Evolutionary conservation across 2,888 invertebrate species (phyloP).

Genomic region (Athetis lepigone): DNA sequence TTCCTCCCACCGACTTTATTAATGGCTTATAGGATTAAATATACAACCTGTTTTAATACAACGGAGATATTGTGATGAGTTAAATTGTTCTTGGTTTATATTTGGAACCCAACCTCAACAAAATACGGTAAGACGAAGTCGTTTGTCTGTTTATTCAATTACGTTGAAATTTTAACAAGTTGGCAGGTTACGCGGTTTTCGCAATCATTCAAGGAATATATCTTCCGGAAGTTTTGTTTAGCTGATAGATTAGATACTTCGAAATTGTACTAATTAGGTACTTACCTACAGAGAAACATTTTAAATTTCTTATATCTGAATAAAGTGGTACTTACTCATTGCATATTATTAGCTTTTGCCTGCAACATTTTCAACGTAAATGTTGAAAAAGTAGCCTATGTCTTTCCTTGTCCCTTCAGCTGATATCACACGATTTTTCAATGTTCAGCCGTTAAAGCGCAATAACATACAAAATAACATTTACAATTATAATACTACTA

Average conservation of each 20-base stretch:
- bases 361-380: too few species aligned
- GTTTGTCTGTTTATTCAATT: conserved; percentile 22
- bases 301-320: too few species aligned
- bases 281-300: too few species aligned
- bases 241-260: neutral
- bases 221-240: conserved; percentile 1
- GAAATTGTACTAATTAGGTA: too few species aligned
- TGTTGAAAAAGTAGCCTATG: too few species aligned
- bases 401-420: too few species aligned
- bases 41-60: conserved; percentile 51
- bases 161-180: conserved; percentile 14
- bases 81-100: conserved; percentile 10
- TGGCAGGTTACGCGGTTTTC: conserved; percentile 1
- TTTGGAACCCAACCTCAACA: conserved; percentile 16
- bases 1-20: conserved; percentile 63
- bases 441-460: too few species aligned
- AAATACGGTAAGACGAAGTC: conserved; percentile 17
- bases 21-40: conserved; percentile 62
- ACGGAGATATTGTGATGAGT: conserved; percentile 35
- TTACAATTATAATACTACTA: too few species aligned
- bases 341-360: too few species aligned
- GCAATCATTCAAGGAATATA: neutral
- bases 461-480: too few species aligned
- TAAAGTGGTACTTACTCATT: too few species aligned
- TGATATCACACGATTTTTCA: too few species aligned